These are phyloP conservation scores for Nerophis lumbriciformis DNA, from an alignment of 2,113 vertebrate species.

Conservation along the genomic window DNA sequence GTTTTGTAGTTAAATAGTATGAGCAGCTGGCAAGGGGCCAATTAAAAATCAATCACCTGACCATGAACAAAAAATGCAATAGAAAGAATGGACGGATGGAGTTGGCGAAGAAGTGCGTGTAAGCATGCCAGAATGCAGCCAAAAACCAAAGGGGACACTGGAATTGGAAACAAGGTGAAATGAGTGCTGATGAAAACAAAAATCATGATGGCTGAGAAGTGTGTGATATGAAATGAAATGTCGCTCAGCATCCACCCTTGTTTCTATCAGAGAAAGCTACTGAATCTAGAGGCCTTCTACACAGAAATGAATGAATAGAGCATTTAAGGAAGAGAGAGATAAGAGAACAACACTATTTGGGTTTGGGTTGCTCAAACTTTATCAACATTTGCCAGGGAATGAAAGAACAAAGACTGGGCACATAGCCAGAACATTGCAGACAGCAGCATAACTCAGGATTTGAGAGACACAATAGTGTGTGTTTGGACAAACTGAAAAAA, in stretches of 20 bases:
- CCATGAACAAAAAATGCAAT: too few species aligned
- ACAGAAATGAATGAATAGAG: constrained; percentile 25
- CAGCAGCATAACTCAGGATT: constrained; percentile 37
- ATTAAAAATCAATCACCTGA: too few species aligned
- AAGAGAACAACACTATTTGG: constrained; percentile 16
- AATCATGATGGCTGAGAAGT: neutral
- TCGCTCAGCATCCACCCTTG: constrained; percentile 24
- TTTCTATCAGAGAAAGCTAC: constrained; percentile 11
- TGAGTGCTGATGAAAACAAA: constrained; percentile 1
- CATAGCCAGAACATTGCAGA: constrained; percentile 29
- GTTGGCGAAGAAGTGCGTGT: neutral
- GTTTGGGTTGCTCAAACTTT: constrained; percentile 34
- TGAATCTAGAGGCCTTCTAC: constrained; percentile 21
- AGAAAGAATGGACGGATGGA: too few species aligned
- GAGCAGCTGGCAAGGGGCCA: too few species aligned
- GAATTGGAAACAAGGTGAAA: too few species aligned
- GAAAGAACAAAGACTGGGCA: constrained; percentile 32
- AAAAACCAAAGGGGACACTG: neutral
- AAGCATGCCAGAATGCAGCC: neutral
- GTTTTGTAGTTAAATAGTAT: too few species aligned
- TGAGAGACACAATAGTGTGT: constrained; percentile 10
- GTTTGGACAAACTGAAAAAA: neutral
- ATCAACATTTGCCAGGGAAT: constrained; percentile 17
- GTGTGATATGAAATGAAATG: constrained; percentile 16
- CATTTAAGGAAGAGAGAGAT: constrained; percentile 19